Percentiles rank a stretch among this genome's conserved stretches.
phyloP scores from a whole-genome alignment of 2,888 invertebrate species.

The Hipparchia semele region DNA sequence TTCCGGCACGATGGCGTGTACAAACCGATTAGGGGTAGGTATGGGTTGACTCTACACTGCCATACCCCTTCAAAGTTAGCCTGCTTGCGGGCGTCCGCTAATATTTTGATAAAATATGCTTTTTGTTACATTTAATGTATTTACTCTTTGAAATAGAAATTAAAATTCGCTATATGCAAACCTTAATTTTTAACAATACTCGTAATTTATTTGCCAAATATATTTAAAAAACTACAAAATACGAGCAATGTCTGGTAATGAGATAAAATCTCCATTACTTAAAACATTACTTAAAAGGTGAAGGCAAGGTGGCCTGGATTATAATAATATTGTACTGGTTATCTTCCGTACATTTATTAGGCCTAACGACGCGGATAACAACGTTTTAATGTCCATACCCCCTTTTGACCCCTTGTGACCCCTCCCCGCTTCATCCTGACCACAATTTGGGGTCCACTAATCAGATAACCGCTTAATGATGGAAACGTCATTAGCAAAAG shows the following conservation, averaged over 20 bases:
- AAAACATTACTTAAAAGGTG: background rate
- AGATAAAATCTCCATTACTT: constrained; percentile 13
- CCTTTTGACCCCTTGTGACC: constrained; percentile 19
- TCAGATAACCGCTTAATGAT: constrained; percentile 62
- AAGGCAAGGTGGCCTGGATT: constrained; percentile 11
- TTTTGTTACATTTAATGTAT: too few species aligned
- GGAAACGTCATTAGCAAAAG: constrained; percentile 50
- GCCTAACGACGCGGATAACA: constrained; percentile 41
- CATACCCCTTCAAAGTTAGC: too few species aligned
- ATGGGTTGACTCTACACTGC: too few species aligned
- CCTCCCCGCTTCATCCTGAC: constrained; percentile 44
- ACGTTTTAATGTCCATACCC: constrained; percentile 37
- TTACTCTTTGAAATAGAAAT: too few species aligned
- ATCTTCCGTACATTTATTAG: constrained; percentile 41
- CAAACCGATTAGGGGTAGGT: too few species aligned
- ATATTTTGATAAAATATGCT: too few species aligned
- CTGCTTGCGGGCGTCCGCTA: too few species aligned
- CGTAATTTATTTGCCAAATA: too few species aligned
- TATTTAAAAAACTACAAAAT: background rate
- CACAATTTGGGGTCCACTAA: constrained; percentile 53
- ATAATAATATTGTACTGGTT: constrained; percentile 23
- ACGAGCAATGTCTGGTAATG: background rate
- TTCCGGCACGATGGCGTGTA: too few species aligned
- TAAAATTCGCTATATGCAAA: too few species aligned
- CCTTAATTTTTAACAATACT: too few species aligned